Evolutionary conservation across 2,888 invertebrate species (phyloP), one percentile per base, ranked within the genome.

Genomic region (Catocala sponsa): DNA sequence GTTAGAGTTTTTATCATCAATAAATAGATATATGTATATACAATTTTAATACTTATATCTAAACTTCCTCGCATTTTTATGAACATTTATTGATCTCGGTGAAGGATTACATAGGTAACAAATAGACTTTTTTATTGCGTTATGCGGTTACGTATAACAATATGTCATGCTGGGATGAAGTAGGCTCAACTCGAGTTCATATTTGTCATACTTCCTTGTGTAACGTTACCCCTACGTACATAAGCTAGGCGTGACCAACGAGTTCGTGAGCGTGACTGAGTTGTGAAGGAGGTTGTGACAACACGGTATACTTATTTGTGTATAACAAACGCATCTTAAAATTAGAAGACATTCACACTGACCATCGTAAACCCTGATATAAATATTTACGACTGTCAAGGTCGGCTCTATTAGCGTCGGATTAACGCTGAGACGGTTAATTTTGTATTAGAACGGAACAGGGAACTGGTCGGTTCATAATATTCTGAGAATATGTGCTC

Each of bases 281-380:
- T 43, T 58, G 15, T 56, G 53, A 68, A 65, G 59, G 63, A 59
- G 63, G 49, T 48, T 56, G 41, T 57, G 60, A 62, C 48, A 65
- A 55, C 59, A 54, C 52, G n/a, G 65, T 74, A 70, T 72, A 70
- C n/a, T n/a, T n/a, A n/a, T 72, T 70, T 66, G 61, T 69, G 68
- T 69, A 70, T 61, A 51, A 55, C 61, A 70, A 65, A 73, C 65
- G 71, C 67, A 71, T 78, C 66, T 80, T 83, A 86, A 81, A 87
- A 82, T 83, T 86, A 86, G 88, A 90, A 90, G 88, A 86, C 88
- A 89, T 90, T 90, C 88, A 90, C 89, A 88, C 83, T 88, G 87
- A 87, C 83, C 87, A 85, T 82, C 85, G 85, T 86, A 82, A 83
- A 82, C 79, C 65, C 77, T 75, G 86, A 82, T 88, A 86, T 86